Evolutionary conservation across 1,140 invertebrate genomes (phyloP), one percentile per base, ranked within the genome.

Genomic region (Heliconius eleuchia): DNA sequence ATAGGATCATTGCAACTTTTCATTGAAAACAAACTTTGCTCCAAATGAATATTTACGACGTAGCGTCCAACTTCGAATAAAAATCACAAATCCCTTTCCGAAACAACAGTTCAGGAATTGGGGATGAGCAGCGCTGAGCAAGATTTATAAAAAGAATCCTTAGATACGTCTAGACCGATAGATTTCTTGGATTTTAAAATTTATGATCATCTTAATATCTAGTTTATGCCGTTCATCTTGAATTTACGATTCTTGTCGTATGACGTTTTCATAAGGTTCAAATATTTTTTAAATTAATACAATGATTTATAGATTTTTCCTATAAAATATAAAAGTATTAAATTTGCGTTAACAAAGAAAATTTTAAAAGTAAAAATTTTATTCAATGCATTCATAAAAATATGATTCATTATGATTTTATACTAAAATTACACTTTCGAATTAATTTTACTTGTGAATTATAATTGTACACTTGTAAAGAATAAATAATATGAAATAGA

Each of bases 1-100:
- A 86, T 80, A 73, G 79, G 78, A 82, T 83, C 79, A 80, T 82
- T 84, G 85, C 81, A 88, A 84, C 78, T 88, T 88, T 85, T 82
- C 84, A 86, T 81, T 83, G 76, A 80, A 83, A 82, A 83, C 77
- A 85, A 86, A 87, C 82, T 87, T 85, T 37, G 77, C 50, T 77
- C 60, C 60, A 72, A 82, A 87, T 87, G 85, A 84, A 87, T 87
- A 88, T 87, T 88, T 88, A 87, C 83, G 82, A 84, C 80, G 78
- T 11, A 80, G 80, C 80, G 77, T 83, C 83, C 71, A 82, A 81
- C 81, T 85, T 81, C 83, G 82, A 86, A 87, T 85, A 87, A 87
- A 84, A 84, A 83, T 75, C 81, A 82, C 74, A 71, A 71, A 77
- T 80, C 55, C 75, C 76, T 80, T 80, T 50, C 74, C 74, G 46